Conservation (phyloP, 2,113 vertebrate species). For the Cyanistes caeruleus region DNA sequence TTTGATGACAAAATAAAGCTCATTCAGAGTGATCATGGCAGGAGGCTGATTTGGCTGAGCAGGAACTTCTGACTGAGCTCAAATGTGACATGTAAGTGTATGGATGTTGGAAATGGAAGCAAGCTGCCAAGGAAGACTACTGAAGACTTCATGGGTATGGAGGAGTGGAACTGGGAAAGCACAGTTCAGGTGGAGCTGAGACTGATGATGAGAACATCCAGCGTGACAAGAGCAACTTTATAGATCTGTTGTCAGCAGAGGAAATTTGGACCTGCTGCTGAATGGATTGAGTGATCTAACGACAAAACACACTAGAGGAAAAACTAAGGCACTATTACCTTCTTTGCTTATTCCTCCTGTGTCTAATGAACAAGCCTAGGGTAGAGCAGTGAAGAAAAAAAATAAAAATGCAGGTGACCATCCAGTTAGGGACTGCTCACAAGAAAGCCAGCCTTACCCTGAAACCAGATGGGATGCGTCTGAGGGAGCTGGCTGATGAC, state of each 20-base stretch:
- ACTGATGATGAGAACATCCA: not conserved
- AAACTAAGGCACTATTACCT: not conserved
- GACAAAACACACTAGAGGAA: fast-evolving
- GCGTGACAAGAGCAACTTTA: not conserved
- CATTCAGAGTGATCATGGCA: not conserved
- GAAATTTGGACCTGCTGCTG: not conserved
- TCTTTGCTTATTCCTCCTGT: not conserved
- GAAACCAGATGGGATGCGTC: not conserved
- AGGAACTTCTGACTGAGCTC: not conserved
- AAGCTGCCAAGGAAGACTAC: not conserved
- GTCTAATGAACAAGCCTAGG: not conserved
- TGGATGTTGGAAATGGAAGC: not conserved
- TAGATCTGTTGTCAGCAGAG: not conserved
- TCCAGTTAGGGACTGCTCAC: not conserved
- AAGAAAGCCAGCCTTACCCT: not conserved
- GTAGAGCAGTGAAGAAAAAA: not conserved
- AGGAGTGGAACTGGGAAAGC: not conserved
- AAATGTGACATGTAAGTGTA: not conserved
- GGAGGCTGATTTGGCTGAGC: not conserved
- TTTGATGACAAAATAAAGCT: not conserved
- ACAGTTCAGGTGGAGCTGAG: not conserved
- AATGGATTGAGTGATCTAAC: not conserved
- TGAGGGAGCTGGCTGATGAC: not conserved
- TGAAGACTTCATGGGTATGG: not conserved
- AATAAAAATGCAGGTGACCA: not conserved